Evolutionary conservation across 2,797 vertebrate species (phyloP), one percentile per base, ranked within the genome.

Genomic region (Cryptoprocta ferox): DNA sequence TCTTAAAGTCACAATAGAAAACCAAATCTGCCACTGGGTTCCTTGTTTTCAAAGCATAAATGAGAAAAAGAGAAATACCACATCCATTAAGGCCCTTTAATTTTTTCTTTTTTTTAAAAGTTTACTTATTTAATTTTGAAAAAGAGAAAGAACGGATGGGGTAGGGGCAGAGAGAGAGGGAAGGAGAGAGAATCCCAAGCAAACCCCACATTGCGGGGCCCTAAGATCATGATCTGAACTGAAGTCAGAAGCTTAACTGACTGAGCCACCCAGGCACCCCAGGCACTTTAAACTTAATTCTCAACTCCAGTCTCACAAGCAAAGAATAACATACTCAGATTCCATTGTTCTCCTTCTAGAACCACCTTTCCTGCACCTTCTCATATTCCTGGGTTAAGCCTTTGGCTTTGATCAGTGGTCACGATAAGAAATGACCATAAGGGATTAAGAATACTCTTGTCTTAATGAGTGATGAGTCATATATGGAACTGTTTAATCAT

Each of bases 1-100:
- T 78, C 28, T 32, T 65, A 89, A 88, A 90, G 71, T 65, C 30
- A 53, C 71, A n/a, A n/a, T 83, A 79, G 37, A 94, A 89, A 80
- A 87, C 3, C n/a, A 71, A n/a, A 15, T 70, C 39, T 35, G 11
- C 42, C 10, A 32, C 50, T 42, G 39, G 39, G 11, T 84, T 92
- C 5, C 61, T 94, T 89, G 26, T 83, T 87, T 87, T 42, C 21
- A 82, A 81, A 61, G 19, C 35, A 94, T 37, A 81, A 73, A 45
- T 83, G 19, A 86, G 30, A 28, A 70, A 59, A 78, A 76, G 19
- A 90, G 37, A 65, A n/a, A 50, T 78, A 70, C 78, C 12, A 45
- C n/a, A 79, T 89, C 13, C 39, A 30, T 37, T 32, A 59, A 32
- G 63, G 4, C 4, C 75, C 39, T 94, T 71, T 68, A 50, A 94